Percentiles rank a stretch among this genome's conserved stretches.
These are phyloP conservation scores for Mesoligia furuncula DNA, from an alignment of 2,888 invertebrate genomes.

Conservation along the genomic window DNA sequence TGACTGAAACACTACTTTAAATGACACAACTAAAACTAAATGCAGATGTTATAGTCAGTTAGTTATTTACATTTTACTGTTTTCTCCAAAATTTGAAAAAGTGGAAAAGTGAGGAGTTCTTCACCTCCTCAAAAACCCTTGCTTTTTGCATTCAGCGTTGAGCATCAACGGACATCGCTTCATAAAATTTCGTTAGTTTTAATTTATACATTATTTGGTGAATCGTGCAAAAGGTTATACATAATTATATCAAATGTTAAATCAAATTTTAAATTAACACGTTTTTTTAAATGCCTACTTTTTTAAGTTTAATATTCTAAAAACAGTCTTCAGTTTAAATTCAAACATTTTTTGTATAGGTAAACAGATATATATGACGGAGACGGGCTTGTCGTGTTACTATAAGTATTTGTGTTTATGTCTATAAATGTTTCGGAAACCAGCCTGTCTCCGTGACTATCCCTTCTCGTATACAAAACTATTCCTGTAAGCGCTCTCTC, in stretches of 20 bases:
- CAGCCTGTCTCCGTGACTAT: background rate
- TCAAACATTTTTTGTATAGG: slow-evolving; percentile 32
- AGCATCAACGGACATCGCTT: background rate
- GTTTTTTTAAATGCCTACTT: slow-evolving; percentile 12
- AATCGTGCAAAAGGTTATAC: background rate
- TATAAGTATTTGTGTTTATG: background rate
- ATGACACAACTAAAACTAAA: too few species aligned
- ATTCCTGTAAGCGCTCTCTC: too few species aligned
- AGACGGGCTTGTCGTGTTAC: background rate
- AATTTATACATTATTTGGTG: background rate
- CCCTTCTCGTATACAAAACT: background rate
- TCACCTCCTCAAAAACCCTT: background rate
- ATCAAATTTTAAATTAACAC: slow-evolving; percentile 2
- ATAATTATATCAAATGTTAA: slow-evolving; percentile 10
- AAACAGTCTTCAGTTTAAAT: slow-evolving; percentile 66
- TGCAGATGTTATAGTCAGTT: too few species aligned
- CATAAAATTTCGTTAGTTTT: background rate
- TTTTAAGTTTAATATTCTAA: slow-evolving; percentile 47
- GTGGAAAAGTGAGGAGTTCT: too few species aligned
- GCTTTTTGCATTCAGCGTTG: background rate
- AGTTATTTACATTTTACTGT: too few species aligned
- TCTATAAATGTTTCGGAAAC: background rate
- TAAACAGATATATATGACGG: background rate
- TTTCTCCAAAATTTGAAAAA: too few species aligned
- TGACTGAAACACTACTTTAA: too few species aligned